These are phyloP conservation scores for Dendroctonus valens DNA, from an alignment of 1,140 invertebrate genomes.

Conservation along the genomic window DNA sequence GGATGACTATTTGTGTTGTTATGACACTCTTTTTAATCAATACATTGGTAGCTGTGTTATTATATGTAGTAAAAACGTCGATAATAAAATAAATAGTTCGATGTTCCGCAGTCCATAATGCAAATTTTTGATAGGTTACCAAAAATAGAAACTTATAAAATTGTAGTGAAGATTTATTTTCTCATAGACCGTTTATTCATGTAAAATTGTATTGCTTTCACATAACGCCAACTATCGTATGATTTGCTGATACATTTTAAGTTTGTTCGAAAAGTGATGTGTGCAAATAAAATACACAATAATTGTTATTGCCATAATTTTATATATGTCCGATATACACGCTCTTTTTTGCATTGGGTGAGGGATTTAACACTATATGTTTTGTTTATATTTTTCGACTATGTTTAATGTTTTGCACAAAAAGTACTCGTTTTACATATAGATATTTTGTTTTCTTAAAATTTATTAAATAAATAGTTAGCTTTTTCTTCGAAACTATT, in stretches of 20 bases:
- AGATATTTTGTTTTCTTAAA: constrained; percentile 40
- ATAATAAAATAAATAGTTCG: neutral
- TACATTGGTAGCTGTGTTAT: neutral
- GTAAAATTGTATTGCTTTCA: constrained; percentile 25
- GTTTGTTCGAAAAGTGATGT: constrained; percentile 13
- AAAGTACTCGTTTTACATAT: constrained; percentile 43
- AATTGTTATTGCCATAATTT: constrained; percentile 33
- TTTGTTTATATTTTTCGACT: constrained; percentile 34
- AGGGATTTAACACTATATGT: constrained; percentile 37
- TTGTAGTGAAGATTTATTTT: constrained; percentile 24
- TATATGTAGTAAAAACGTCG: neutral
- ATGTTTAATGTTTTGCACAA: constrained; percentile 41
- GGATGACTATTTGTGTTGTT: constrained; percentile 5
- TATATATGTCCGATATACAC: constrained; percentile 34
- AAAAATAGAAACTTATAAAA: constrained; percentile 28
- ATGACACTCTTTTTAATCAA: neutral
- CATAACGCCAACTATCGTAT: constrained; percentile 10
- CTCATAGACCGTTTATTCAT: constrained; percentile 17
- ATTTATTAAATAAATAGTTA: constrained; percentile 45
- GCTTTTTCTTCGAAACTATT: constrained; percentile 38
- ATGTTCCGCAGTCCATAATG: neutral
- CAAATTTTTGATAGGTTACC: constrained; percentile 3
- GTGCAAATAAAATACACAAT: constrained; percentile 27
- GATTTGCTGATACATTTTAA: constrained; percentile 17
- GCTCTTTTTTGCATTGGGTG: constrained; percentile 37